These are phyloP conservation scores for Glyphotaelius pellucidus DNA, from an alignment of 2,888 invertebrate genomes.

Conservation along the genomic window DNA sequence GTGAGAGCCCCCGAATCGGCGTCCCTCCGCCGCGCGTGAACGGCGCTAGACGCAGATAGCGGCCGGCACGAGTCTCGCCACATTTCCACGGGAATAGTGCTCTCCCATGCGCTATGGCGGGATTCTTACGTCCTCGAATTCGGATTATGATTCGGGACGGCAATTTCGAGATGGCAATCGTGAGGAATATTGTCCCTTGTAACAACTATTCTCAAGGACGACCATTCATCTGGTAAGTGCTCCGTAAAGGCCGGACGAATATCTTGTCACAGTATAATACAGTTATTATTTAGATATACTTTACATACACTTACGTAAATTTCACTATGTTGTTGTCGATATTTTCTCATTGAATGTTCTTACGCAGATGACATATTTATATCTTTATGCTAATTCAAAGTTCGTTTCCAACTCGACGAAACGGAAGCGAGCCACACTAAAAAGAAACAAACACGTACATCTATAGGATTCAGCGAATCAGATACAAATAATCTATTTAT, in stretches of 20 bases:
- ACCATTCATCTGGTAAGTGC: not conserved
- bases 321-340: not conserved
- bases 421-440: too few relatives aligned
- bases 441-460: too few relatives aligned
- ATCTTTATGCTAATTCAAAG: not conserved
- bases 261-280: not conserved
- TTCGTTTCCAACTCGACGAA: too few relatives aligned
- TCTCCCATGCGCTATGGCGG: not conserved
- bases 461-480: too few relatives aligned
- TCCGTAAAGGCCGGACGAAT: not conserved
- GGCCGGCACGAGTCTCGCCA: not conserved
- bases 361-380: not conserved
- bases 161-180: not conserved
- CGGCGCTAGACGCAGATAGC: conserved; percentile 5
- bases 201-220: not conserved
- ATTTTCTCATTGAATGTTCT: not conserved
- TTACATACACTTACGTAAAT: not conserved
- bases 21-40: not conserved
- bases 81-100: conserved; percentile 10
- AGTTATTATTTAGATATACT: not conserved
- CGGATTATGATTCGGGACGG: not conserved
- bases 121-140: not conserved
- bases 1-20: not conserved
- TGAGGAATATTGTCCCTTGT: not conserved
- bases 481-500: too few relatives aligned